Conservation (phyloP, 2,797 vertebrate genomes). For the Clarias platycephalus region DNA sequence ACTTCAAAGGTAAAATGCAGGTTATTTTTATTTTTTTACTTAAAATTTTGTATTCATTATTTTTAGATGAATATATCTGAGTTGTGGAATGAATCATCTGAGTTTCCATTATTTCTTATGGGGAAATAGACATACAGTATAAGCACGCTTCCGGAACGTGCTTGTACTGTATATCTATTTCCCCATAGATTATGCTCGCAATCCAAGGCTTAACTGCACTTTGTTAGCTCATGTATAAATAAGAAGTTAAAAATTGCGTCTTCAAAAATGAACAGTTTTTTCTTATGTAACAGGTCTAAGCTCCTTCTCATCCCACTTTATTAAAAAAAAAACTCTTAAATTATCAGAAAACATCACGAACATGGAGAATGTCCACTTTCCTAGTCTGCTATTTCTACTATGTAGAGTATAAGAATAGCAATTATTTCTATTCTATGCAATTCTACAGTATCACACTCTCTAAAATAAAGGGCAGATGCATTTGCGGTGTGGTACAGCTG, state of each 20-base stretch:
- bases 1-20: too few species aligned
- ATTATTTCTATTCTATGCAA: neutral
- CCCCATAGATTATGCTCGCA: too few species aligned
- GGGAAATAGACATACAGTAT: too few species aligned
- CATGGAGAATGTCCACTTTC: neutral
- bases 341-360: neutral
- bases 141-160: too few species aligned
- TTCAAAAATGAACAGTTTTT: neutral
- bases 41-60: too few species aligned
- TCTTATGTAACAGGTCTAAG: neutral
- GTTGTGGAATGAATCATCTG: too few species aligned
- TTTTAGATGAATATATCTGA: too few species aligned
- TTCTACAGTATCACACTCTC: slow-evolving; percentile 59
- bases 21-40: too few species aligned
- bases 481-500: slow-evolving; percentile 50
- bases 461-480: slow-evolving; percentile 82
- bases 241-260: neutral
- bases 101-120: too few species aligned
- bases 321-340: too few species aligned
- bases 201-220: too few species aligned
- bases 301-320: neutral
- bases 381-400: neutral
- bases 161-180: too few species aligned
- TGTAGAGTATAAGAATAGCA: neutral
- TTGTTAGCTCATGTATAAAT: neutral